Base-by-base conservation (phyloP, 1,140 invertebrate genomes). In the Chymomyza costata region DNA sequence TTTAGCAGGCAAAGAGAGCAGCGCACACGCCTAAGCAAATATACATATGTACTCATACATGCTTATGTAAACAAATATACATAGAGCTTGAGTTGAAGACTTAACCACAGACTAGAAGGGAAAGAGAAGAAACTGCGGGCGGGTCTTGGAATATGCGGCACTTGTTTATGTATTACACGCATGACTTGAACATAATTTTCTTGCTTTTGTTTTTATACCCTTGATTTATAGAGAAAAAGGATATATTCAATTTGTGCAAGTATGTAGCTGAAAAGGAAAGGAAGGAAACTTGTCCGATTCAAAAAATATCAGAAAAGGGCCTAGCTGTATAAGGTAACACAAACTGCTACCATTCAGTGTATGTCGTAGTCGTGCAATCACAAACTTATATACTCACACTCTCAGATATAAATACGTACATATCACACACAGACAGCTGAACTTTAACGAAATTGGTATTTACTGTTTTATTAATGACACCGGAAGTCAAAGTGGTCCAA, bases 121-220 rank as follows among this genome's bases (percentile, higher is more conserved):
- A n/a, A n/a, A n/a, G n/a, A n/a, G n/a, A n/a, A n/a, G n/a, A n/a
- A n/a, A n/a, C n/a, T n/a, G n/a, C n/a, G n/a, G n/a, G n/a, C n/a
- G n/a, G n/a, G n/a, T n/a, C n/a, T n/a, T n/a, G n/a, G 61, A 39
- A 48, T 47, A 41, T 54, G 61, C 48, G 52, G 25, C 65, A 68
- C 68, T 74, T 74, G 65, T 74, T 74, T 74, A 74, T 74, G 69
- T 74, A 60, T 54, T 64, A 65, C 65, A 74, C 65, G 65, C 69
- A 74, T 74, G 69, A 74, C 69, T 69, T 60, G 44, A 74, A 47
- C 55, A 44, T 60, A 74, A 74, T 73, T 68, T 74, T 54, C 45
- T 74, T 49, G 41, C 1, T 7, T 37, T 14, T n/a, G n/a, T n/a
- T n/a, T n/a, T n/a, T n/a, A n/a, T 56, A 25, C 46, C 21, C 53